Base-by-base conservation (phyloP, 2,797 vertebrate genomes). In the Clangula hyemalis region DNA sequence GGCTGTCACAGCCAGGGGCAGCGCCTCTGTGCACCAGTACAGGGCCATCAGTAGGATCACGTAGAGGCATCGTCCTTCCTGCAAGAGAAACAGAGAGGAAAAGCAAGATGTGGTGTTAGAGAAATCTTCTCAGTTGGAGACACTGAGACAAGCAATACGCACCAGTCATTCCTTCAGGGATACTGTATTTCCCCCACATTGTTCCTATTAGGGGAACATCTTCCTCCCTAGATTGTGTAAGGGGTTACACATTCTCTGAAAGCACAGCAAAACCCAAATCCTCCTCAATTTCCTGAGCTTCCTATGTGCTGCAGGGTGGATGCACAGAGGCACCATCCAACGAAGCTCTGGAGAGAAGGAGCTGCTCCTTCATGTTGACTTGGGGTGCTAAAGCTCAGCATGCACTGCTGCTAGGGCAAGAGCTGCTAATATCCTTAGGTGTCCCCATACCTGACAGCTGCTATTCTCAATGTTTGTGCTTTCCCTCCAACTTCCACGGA, bases 41-140 rank as follows among this genome's bases (percentile, higher is more conserved):
- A 98, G 76, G 0, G 99, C 99, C 99, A 99, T 99, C 96, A 99
- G 97, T 87, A 99, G 94, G 94, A 99, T 98, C 97, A 99, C 98
- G 3, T 98, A 99, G 65, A 99, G 98, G 92, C 99, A 99, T 98
- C 98, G 99, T 86, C 99, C 99, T 97, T 99, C 99, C 99, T 99
- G 97, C 54, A 93, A 87, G 75, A 92, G 82, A 84, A 16, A 28
- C 19, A 74, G 68, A 94, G 70, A 32, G 45, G 34, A 72, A 69
- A 69, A 80, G 51, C 70, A 53, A 95, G 57, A 24, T 1, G 4
- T 7, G 39, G 16, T 51, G 32, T 62, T 62, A 90, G 51, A 90
- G 57, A 71, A 11, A 18, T 27, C 38, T 80, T 66, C 25, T 20
- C 53, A 62, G 25, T 58, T 30, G 16, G 62, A 86, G 49, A 62